Evolutionary conservation across 2,113 vertebrate species (phyloP).

Genomic region (Lutjanus erythropterus): DNA sequence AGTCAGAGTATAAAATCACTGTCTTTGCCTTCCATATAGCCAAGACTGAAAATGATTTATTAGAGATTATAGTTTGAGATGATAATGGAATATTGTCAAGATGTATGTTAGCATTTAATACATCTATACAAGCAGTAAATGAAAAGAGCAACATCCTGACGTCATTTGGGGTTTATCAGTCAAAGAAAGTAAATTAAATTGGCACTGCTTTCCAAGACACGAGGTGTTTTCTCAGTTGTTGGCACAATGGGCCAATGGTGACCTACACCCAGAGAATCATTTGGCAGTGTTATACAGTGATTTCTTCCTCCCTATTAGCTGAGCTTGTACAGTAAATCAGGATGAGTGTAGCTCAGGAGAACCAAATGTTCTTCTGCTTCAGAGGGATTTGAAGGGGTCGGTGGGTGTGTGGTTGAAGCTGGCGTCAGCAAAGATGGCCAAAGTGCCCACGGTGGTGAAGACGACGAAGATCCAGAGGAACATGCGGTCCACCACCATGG

Average conservation of each 20-base stretch:
- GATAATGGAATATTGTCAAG: background rate
- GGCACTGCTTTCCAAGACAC: no score
- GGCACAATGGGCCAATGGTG: background rate
- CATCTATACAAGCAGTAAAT: no score
- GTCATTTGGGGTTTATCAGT: no score
- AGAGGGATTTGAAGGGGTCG: slow-evolving; percentile 81
- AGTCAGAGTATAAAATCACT: no score
- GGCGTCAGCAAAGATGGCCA: slow-evolving; percentile 84
- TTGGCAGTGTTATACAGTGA: background rate
- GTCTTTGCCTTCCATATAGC: no score
- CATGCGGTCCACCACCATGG: slow-evolving; percentile 88
- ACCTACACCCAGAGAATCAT: background rate
- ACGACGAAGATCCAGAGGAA: slow-evolving; percentile 87
- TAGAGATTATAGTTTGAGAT: background rate
- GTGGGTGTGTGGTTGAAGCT: slow-evolving; percentile 85
- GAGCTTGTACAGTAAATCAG: background rate
- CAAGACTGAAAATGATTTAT: background rate
- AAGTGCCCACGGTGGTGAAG: slow-evolving; percentile 86
- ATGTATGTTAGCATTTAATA: background rate
- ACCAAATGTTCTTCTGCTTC: slow-evolving; percentile 20
- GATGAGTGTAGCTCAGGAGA: background rate
- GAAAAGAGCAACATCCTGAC: no score
- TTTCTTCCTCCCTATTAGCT: background rate
- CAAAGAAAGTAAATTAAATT: no score
- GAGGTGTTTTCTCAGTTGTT: background rate